A percentile compares a stretch with the other conserved stretches of the same genome.
Evolutionary conservation across 2,113 vertebrate species (phyloP).

Genomic region (Excalfactoria chinensis): DNA sequence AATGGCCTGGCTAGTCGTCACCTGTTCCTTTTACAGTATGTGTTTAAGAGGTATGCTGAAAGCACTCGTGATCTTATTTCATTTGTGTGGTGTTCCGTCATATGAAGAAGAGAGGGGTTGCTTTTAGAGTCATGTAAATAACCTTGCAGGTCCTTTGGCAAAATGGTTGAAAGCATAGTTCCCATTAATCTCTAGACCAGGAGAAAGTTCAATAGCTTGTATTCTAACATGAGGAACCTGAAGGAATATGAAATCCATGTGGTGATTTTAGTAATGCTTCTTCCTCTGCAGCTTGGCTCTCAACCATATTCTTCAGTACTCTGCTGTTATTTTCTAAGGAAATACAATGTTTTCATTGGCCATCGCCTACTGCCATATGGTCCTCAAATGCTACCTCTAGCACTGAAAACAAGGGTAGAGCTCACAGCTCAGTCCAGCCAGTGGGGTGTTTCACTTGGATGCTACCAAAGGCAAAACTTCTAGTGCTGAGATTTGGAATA

Average conservation of each 20-base stretch:
- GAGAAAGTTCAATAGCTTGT: not conserved
- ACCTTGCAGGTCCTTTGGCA: not conserved
- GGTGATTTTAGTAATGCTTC: not conserved
- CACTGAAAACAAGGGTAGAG: not conserved
- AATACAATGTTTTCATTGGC: not conserved
- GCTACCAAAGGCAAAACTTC: not conserved
- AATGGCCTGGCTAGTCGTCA: not conserved
- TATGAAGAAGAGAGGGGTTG: not conserved
- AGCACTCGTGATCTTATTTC: not conserved
- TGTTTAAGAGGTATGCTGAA: not conserved
- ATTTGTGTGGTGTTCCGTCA: not conserved
- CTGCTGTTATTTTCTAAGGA: not conserved
- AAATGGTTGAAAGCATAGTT: not conserved
- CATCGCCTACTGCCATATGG: not conserved
- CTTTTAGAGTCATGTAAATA: not conserved
- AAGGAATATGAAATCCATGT: not conserved
- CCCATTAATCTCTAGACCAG: not conserved
- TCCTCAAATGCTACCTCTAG: not conserved
- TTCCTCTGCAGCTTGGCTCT: not conserved
- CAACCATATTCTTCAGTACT: not conserved
- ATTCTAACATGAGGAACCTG: not conserved
- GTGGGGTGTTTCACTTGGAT: not conserved
- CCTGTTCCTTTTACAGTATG: not conserved
- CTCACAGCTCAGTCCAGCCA: not conserved
- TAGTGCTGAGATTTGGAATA: not conserved